phyloP scores from a whole-genome alignment of 2,888 invertebrate species.

The Metopia argyrocephala region DNA sequence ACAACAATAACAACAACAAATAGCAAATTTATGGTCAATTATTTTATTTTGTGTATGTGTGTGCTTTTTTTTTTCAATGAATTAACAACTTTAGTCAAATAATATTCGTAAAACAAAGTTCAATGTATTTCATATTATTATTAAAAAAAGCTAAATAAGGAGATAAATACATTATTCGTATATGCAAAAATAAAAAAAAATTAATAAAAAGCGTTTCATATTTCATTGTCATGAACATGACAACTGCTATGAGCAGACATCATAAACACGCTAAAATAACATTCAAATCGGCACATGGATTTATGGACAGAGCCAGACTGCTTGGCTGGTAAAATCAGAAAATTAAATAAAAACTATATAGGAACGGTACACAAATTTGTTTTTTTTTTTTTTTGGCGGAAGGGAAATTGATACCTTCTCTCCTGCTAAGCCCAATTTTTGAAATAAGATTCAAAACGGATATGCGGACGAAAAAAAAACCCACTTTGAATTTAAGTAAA shows the following conservation, averaged over 20 bases:
- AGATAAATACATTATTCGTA: not conserved
- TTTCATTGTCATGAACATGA: conserved; percentile 59
- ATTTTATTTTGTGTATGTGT: no score
- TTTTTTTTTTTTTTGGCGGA: conserved; percentile 22
- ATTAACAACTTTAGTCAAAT: conserved; percentile 19
- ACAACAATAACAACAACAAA: not conserved
- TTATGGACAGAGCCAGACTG: conserved; percentile 14
- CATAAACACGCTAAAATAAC: conserved; percentile 46
- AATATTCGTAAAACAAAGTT: conserved; percentile 15
- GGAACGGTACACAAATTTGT: not conserved
- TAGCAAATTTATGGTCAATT: conserved; percentile 37
- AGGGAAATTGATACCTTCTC: conserved; percentile 30
- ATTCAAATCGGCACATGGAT: conserved; percentile 23
- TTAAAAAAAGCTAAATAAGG: not conserved
- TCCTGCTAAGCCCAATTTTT: no score
- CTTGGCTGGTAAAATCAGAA: conserved; percentile 28
- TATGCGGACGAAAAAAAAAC: conserved; percentile 35
- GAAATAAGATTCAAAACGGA: conserved; percentile 37
- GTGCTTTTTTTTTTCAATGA: conserved; percentile 41
- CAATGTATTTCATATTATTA: conserved; percentile 33
- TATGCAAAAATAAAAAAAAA: not conserved
- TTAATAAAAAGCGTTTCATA: conserved; percentile 54
- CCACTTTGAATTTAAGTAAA: not conserved
- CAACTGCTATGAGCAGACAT: conserved; percentile 50
- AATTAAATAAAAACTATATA: not conserved